Evolutionary conservation across 2,113 vertebrate species (phyloP).

Genomic region (Lucifuga dentata): DNA sequence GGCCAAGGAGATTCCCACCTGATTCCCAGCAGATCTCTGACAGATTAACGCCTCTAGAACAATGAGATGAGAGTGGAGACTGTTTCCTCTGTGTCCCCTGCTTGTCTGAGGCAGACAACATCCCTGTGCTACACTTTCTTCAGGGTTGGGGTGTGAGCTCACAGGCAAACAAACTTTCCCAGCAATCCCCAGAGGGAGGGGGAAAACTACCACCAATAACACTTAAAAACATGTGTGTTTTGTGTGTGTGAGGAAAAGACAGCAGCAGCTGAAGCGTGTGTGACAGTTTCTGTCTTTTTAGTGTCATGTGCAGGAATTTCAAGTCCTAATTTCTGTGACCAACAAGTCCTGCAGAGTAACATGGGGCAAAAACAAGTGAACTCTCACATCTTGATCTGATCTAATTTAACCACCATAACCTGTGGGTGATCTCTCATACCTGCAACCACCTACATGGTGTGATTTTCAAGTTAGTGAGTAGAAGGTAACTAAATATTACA

Average conservation of each 20-base stretch:
- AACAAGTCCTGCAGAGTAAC: background rate
- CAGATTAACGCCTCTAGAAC: constrained; percentile 78
- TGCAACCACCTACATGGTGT: constrained; percentile 34
- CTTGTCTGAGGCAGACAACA: constrained; percentile 60
- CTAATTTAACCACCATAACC: constrained; percentile 37
- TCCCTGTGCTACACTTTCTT: constrained; percentile 64
- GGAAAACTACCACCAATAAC: constrained; percentile 27
- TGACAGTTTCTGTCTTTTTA: constrained; percentile 8
- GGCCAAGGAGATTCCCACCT: constrained; percentile 75
- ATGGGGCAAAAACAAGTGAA: constrained; percentile 45
- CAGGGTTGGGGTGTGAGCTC: constrained; percentile 65
- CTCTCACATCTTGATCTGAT: constrained; percentile 62
- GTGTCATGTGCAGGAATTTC: constrained; percentile 44
- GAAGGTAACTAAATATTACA: constrained; percentile 13
- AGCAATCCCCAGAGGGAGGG: constrained; percentile 63
- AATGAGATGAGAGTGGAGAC: constrained; percentile 77
- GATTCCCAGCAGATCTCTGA: constrained; percentile 77
- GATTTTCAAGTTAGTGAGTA: constrained; percentile 26
- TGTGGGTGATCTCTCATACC: constrained; percentile 67
- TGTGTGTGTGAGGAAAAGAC: too few species aligned
- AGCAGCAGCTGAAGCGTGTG: too few species aligned
- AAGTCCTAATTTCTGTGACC: constrained; percentile 52
- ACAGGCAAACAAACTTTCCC: constrained; percentile 65
- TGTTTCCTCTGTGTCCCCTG: constrained; percentile 70
- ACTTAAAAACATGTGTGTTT: constrained; percentile 33